phyloP scores from a whole-genome alignment of 92 coral and sea anemone genomes.

The Nematostella vectensis region DNA sequence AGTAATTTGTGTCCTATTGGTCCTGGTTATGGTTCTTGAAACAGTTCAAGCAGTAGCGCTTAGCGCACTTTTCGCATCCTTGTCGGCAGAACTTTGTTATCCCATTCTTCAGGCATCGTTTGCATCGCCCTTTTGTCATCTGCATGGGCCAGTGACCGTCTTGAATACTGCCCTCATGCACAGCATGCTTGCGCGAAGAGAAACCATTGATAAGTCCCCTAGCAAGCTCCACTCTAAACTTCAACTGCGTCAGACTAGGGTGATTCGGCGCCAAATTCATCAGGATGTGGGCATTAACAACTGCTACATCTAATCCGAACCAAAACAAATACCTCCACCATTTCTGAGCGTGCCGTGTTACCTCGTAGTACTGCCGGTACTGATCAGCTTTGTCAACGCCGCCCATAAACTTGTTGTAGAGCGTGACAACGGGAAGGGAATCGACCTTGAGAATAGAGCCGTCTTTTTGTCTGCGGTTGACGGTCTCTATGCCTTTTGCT shows the following conservation, averaged over 20 bases:
- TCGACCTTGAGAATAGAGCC: constrained; percentile 13
- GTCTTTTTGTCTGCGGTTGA: constrained; percentile 23
- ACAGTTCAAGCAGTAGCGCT: not conserved
- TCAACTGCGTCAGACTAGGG: constrained; percentile 17
- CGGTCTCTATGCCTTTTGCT: constrained; percentile 3
- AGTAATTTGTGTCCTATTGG: not conserved
- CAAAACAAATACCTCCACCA: constrained; percentile 27
- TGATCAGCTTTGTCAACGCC: constrained; percentile 27
- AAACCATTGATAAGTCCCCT: constrained; percentile 30
- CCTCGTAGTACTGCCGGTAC: constrained; percentile 14
- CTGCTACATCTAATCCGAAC: constrained; percentile 16
- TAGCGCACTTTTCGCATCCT: not conserved
- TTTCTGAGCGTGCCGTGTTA: constrained; percentile 7
- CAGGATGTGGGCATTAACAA: constrained; percentile 19
- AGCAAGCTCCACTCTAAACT: constrained; percentile 30
- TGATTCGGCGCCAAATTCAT: not conserved
- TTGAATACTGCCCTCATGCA: constrained; percentile 3
- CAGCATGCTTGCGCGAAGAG: constrained; percentile 7
- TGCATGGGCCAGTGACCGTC: constrained; percentile 34
- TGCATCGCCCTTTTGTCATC: constrained; percentile 16
- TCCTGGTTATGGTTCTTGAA: not conserved
- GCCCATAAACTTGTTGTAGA: constrained; percentile 47
- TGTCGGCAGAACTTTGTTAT: not conserved
- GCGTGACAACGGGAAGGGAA: constrained; percentile 7
- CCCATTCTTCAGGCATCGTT: constrained; percentile 12